These are phyloP conservation scores for Heterodera carotae DNA, from an alignment of 1,140 invertebrate species.

Conservation along the genomic window DNA sequence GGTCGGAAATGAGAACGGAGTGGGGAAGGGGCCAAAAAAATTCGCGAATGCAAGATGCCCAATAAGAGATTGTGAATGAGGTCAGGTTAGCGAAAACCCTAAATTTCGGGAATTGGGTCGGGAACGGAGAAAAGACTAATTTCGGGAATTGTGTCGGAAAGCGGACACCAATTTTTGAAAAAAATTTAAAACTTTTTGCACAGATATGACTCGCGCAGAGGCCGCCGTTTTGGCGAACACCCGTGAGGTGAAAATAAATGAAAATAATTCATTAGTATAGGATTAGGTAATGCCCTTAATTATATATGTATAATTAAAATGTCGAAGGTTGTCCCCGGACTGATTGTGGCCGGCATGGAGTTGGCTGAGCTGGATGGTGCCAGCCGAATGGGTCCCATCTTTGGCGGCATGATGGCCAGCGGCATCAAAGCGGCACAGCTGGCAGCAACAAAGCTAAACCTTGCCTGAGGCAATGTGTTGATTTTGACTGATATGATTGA, in stretches of 20 bases:
- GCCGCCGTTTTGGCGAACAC: not conserved
- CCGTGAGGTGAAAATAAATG: not conserved
- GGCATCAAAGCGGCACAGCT: constrained; percentile 11
- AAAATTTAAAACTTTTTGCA: not conserved
- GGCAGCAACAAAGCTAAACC: not conserved
- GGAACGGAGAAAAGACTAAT: too few relatives aligned
- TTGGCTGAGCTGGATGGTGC: constrained; percentile 9
- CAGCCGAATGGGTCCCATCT: constrained; percentile 7
- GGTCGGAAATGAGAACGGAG: too few relatives aligned
- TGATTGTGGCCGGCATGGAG: constrained; percentile 11
- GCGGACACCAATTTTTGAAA: too few relatives aligned
- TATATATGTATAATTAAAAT: not conserved
- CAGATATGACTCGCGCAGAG: constrained; percentile 7
- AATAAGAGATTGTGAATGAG: too few relatives aligned
- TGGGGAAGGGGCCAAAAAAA: too few relatives aligned
- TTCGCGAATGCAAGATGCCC: too few relatives aligned
- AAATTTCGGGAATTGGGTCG: too few relatives aligned
- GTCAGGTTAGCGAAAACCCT: too few relatives aligned
- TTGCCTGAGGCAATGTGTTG: too few relatives aligned
- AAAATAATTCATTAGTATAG: not conserved
- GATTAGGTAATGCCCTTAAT: too few relatives aligned
- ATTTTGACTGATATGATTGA: too few relatives aligned
- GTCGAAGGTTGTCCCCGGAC: not conserved
- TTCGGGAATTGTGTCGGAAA: too few relatives aligned
- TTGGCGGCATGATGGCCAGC: constrained; percentile 7